Percentiles rank a stretch among this genome's conserved stretches.
phyloP scores from a whole-genome alignment of 2,797 vertebrate species.

The Paguma larvata region DNA sequence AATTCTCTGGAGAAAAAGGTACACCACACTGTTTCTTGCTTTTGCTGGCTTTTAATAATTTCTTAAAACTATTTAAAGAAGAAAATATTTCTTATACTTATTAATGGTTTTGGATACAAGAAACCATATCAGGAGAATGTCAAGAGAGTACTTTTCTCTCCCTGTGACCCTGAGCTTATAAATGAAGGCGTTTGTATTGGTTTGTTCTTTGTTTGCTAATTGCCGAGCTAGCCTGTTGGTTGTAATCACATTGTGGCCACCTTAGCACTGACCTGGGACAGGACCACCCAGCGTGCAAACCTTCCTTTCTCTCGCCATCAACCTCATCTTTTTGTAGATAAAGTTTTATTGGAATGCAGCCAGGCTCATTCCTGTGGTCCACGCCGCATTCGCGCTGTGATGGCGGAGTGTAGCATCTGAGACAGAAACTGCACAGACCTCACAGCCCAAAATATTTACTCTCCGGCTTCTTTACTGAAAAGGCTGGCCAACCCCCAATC shows the following conservation, averaged over 20 bases:
- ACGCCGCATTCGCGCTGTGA: not conserved
- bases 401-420: not conserved
- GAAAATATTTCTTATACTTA: not conserved
- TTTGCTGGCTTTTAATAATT: constrained; percentile 66
- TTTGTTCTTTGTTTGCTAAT: not conserved
- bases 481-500: not conserved
- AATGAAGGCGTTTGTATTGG: not conserved
- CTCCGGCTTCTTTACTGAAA: not conserved
- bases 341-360: not conserved
- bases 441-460: accelerated
- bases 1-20: constrained; percentile 96
- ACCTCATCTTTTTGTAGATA: not conserved
- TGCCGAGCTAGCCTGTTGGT: constrained; percentile 48
- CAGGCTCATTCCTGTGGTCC: accelerated
- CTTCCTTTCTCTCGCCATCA: not conserved
- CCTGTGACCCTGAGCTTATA: not conserved
- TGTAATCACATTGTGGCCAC: not conserved
- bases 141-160: not conserved
- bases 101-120: not conserved
- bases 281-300: not conserved
- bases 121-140: not conserved
- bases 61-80: constrained; percentile 71
- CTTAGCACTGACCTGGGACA: constrained; percentile 13
- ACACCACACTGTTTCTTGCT: constrained; percentile 49
- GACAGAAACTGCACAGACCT: not conserved